Conservation (phyloP, 1,140 invertebrate genomes). For the Cotesia vestalis region DNA sequence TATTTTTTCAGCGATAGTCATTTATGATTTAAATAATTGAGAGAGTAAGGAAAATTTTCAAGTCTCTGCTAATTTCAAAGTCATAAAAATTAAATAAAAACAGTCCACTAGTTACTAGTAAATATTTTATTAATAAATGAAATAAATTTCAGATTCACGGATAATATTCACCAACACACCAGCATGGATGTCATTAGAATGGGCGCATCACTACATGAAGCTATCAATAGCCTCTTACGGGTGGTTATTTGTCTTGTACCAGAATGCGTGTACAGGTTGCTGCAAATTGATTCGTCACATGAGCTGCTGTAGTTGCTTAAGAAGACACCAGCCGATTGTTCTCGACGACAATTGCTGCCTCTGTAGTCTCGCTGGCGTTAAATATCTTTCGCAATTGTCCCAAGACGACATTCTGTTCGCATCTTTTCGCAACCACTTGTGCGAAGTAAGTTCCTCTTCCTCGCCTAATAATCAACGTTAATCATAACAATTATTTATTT, state of each 20-base stretch:
- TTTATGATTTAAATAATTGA: no score
- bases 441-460: conserved; percentile 71
- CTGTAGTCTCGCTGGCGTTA: conserved; percentile 86
- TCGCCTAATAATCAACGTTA: background rate
- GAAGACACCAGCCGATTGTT: conserved; percentile 74
- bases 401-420: conserved; percentile 86
- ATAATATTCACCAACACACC: conserved; percentile 71
- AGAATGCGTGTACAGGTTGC: conserved; percentile 77
- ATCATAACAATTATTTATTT: conserved; percentile 15
- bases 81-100: no score
- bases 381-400: conserved; percentile 76
- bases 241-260: conserved; percentile 87
- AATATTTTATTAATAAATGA: conserved; percentile 7
- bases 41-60: no score
- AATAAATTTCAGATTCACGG: conserved; percentile 54
- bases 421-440: conserved; percentile 87
- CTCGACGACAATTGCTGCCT: conserved; percentile 90
- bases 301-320: conserved; percentile 79
- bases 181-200: conserved; percentile 82
- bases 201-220: conserved; percentile 79
- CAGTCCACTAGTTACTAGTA: no score
- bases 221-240: conserved; percentile 87
- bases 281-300: conserved; percentile 76
- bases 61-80: no score
- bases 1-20: no score